These are phyloP conservation scores for Porphyrio hochstetteri DNA, from an alignment of 2,113 vertebrate genomes.

Conservation along the genomic window DNA sequence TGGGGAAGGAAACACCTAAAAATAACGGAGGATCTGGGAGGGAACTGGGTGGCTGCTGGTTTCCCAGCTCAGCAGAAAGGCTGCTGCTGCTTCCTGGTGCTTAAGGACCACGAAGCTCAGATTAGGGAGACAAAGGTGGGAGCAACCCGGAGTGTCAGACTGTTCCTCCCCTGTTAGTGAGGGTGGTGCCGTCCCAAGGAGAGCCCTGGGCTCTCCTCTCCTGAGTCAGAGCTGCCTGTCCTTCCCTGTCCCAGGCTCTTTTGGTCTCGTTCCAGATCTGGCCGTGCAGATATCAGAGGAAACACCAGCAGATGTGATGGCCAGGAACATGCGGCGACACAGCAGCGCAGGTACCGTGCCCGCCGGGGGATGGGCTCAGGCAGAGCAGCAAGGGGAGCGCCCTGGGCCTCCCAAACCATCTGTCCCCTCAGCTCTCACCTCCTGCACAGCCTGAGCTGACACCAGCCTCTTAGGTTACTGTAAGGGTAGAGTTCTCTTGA, in stretches of 20 bases:
- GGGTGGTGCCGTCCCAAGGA: neutral
- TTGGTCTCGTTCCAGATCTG: conserved; percentile 65
- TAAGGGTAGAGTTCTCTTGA: neutral
- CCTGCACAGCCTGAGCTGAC: neutral
- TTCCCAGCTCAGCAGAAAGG: neutral
- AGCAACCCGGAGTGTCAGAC: neutral
- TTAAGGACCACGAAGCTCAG: neutral
- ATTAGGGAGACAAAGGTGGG: neutral
- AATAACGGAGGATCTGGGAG: neutral
- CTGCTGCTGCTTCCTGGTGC: neutral
- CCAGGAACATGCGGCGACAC: conserved; percentile 86
- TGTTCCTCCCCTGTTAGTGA: neutral
- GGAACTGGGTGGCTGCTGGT: neutral
- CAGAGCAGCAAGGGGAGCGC: neutral
- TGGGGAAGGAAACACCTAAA: neutral
- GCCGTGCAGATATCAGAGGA: conserved; percentile 93
- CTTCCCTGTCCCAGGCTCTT: neutral
- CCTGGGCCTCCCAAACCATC: rapidly evolving
- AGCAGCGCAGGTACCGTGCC: conserved; percentile 80
- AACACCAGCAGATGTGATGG: conserved; percentile 88
- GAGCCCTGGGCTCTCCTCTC: neutral
- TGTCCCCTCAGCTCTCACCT: neutral
- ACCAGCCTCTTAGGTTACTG: neutral
- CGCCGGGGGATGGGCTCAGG: neutral
- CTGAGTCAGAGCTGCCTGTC: neutral